Conservation (phyloP, 1,140 invertebrate genomes). For the Caerostris darwini region DNA sequence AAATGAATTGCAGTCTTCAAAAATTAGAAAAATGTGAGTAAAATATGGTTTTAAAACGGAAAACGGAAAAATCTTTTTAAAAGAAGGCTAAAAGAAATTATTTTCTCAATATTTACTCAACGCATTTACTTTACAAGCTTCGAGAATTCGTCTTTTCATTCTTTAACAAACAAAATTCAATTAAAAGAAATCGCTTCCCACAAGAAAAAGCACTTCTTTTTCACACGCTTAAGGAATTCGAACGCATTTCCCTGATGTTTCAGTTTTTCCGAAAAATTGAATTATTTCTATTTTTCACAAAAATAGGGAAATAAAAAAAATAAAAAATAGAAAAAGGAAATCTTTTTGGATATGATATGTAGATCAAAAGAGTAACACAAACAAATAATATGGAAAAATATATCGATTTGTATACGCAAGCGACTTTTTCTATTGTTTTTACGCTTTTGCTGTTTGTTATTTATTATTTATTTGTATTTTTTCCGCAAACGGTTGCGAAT, state of each 20-base stretch:
- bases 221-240: not conserved
- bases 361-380: slow-evolving; percentile 39
- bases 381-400: slow-evolving; percentile 55
- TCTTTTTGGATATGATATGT: slow-evolving; percentile 17
- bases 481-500: not conserved
- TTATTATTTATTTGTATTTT: not conserved
- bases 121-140: not conserved
- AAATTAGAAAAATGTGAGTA: no score
- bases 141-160: not conserved
- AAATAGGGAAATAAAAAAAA: not conserved
- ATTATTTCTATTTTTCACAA: not conserved
- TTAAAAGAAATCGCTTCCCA: not conserved
- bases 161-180: not conserved
- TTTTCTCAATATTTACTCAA: not conserved
- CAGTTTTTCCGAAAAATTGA: slow-evolving; percentile 38
- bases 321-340: no score
- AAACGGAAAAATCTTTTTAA: no score
- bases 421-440: slow-evolving; percentile 34
- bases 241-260: slow-evolving; percentile 23
- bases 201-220: not conserved
- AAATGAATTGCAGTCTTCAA: no score
- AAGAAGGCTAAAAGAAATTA: no score
- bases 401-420: slow-evolving; percentile 54
- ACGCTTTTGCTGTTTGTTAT: not conserved
- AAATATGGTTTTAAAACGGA: no score